Evolutionary conservation across 2,113 vertebrate species (phyloP), one percentile per base, ranked within the genome.

Genomic region (Thomomys bottae): DNA sequence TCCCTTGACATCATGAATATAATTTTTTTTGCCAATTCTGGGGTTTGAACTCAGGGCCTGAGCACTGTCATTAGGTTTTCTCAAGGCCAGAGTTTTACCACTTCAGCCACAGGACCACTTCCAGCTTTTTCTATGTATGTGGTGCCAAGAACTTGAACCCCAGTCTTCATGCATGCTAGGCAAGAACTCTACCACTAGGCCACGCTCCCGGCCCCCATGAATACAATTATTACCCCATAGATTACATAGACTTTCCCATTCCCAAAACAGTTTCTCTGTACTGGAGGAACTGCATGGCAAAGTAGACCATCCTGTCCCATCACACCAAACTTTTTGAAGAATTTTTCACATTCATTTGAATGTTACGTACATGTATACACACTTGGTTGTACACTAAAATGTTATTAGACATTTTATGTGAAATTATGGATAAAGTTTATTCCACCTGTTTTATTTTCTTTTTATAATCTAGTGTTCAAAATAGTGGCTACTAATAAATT

Each of bases 401-500:
- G 20, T 49, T 86, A 64, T 76, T 67, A 63, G 23, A 38, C 59
- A 63, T 72, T 93, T 88, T 63, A 49, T 75, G 30, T 78, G 5
- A 18, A 93, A n/a, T 84, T 87, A 38, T 49, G 34, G 18, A n/a
- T 83, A 21, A 94, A 84, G 71, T 94, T 78, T 87, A 24, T 87
- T 84, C 30, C 17, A 61, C 57, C 11, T 94, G 54, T 26, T 71
- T 78, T 67, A 77, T 87, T 88, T 87, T 93, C 32, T 85, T 49
- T 89, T 86, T 21, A 42, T 40, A 73, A 59, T 17, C 70, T 26
- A 57, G 15, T 28, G 36, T 17, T 40, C 20, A 88, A 89, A 85
- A 42, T 32, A 36, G 2, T 89, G 32, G 76, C 28, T 40, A 3
- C 49, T 89, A 64, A 87, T 38, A 11, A 38, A 54, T 77, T 92